phyloP scores from a whole-genome alignment of 2,113 vertebrate species.

The Hippolais icterina region DNA sequence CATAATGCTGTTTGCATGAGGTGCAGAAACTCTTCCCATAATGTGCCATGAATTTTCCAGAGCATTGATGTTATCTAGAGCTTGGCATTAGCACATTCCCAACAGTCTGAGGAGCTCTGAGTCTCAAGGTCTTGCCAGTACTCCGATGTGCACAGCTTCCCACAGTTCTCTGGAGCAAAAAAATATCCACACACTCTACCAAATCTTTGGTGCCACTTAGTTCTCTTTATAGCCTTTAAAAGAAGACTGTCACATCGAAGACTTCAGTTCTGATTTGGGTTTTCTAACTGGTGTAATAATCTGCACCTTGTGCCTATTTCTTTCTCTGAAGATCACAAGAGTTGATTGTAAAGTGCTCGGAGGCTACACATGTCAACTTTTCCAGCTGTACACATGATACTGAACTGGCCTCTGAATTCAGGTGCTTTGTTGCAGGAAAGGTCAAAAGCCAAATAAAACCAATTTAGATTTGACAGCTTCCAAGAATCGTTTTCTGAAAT shows the following conservation, averaged over 20 bases:
- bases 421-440: slow-evolving; percentile 7
- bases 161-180: neutral
- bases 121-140: neutral
- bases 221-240: neutral
- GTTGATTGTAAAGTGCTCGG: neutral
- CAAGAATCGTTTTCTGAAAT: neutral
- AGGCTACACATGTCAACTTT: neutral
- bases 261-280: neutral
- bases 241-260: neutral
- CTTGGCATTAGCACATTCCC: neutral
- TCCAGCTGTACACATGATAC: neutral
- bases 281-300: neutral
- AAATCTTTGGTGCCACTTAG: neutral
- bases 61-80: neutral
- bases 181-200: too few species aligned
- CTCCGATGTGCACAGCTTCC: neutral
- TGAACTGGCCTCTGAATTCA: neutral
- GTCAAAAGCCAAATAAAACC: slow-evolving; percentile 42
- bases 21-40: neutral
- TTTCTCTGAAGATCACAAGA: neutral
- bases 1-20: neutral
- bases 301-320: neutral
- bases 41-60: neutral
- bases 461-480: slow-evolving; percentile 43
- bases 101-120: neutral